Base-by-base conservation (phyloP, 1,140 invertebrate genomes). In the Ptiloglossa arizonensis region DNA sequence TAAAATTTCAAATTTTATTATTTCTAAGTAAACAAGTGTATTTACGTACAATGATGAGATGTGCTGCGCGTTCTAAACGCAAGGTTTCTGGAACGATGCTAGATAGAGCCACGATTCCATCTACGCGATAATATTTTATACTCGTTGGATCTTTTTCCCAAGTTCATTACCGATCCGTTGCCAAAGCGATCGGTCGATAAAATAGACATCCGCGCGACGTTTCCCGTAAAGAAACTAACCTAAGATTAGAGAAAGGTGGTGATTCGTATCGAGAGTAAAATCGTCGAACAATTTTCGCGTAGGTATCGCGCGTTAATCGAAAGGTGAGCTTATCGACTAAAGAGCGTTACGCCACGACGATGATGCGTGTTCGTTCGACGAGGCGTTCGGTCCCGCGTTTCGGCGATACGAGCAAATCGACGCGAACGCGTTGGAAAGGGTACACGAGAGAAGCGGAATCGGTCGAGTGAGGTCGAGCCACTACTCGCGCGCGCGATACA, bases 391-490 rank as follows among this genome's bases (percentile, higher is more conserved):
- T 22, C 27, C 44, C 41, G 38, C 19, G 29, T 76, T 62, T 70
- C 35, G 54, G 19, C 44, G n/a, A 24, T n/a, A 15, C 29, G 13
- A 22, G 32, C n/a, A 44, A 35, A 71, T 41, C 17, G 38, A 9
- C 29, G 19, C 19, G 29, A 80, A 73, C 54, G n/a, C n/a, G 52
- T 24, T 74, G 69, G 59, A 50, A 82, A 82, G 24, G n/a, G 32
- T n/a, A n/a, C n/a, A 67, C 24, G 35, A 52, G 35, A 52, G 24
- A 22, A 19, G 19, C 9, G 19, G 32, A 38, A 75, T 74, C 27
- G 27, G 35, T 48, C 82, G 62, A n/a, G n/a, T 46, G 70, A 80
- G 82, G 72, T 83, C 81, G 80, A 52, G 29, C 5, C n/a, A 19
- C 41, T 41, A n/a, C n/a, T 46, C n/a, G 17, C 29, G 35, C 52